Conservation (phyloP, 2,888 invertebrate species). For the Seira musarum region DNA sequence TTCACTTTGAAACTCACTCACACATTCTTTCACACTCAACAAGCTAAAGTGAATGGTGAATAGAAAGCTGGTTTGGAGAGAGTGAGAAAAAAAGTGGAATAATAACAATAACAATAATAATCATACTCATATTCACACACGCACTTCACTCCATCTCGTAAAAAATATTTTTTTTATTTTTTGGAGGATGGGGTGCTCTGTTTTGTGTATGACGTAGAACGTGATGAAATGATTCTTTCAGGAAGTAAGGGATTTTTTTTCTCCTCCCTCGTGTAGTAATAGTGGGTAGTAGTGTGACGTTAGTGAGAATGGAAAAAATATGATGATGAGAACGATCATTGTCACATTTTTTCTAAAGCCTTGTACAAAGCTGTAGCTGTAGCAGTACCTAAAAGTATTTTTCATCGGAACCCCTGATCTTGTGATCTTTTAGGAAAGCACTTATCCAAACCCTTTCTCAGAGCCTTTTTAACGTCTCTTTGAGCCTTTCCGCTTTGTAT, state of each 20-base stretch:
- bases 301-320: slow-evolving; percentile 24
- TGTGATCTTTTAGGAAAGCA: slow-evolving; percentile 5
- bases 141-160: slow-evolving; percentile 23
- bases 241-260: too few species aligned
- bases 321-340: slow-evolving; percentile 33
- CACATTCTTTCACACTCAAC: slow-evolving; percentile 31
- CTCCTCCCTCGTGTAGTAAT: too few species aligned
- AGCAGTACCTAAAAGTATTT: too few species aligned
- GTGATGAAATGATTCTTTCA: too few species aligned
- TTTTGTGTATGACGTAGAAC: too few species aligned
- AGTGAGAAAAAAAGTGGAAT: slow-evolving; percentile 42
- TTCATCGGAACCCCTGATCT: not conserved
- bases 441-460: not conserved
- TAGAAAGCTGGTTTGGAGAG: slow-evolving; percentile 3
- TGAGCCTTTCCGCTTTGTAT: slow-evolving; percentile 2
- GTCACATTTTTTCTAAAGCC: slow-evolving; percentile 25
- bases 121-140: slow-evolving; percentile 48
- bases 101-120: slow-evolving; percentile 61
- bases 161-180: not conserved
- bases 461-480: slow-evolving; percentile 4
- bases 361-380: too few species aligned
- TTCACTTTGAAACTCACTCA: not conserved
- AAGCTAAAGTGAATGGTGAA: slow-evolving; percentile 40
- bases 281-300: slow-evolving; percentile 25
- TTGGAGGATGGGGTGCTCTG: not conserved